Conservation (phyloP, 1,140 invertebrate species). For the Temnothorax nylanderi region DNA sequence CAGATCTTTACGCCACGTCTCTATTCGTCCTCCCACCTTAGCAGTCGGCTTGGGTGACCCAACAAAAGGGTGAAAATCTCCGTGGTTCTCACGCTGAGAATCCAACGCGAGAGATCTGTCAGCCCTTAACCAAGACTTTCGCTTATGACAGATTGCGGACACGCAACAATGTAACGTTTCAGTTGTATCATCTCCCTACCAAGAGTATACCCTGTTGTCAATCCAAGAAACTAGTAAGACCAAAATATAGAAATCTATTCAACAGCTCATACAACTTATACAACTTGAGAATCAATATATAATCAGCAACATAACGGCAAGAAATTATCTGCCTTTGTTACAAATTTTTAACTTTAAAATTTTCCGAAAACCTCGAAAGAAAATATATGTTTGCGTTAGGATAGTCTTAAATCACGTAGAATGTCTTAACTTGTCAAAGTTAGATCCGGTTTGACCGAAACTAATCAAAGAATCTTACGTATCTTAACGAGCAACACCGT, state of each 20-base stretch:
- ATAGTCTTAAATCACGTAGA: neutral
- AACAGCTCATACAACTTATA: too few species aligned
- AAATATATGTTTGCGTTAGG: neutral
- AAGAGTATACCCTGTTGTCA: neutral
- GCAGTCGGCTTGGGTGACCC: conserved; percentile 73
- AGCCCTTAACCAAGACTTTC: neutral
- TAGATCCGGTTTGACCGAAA: neutral
- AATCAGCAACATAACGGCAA: neutral
- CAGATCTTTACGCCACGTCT: conserved; percentile 78
- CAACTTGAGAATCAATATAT: neutral
- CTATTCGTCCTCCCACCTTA: conserved; percentile 74
- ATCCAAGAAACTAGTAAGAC: neutral
- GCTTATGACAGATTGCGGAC: neutral
- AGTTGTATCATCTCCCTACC: neutral
- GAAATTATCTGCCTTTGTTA: neutral
- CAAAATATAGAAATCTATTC: neutral
- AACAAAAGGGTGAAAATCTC: conserved; percentile 78
- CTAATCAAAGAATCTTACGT: neutral
- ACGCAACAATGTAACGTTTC: neutral
- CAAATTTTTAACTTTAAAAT: neutral
- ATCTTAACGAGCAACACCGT: neutral
- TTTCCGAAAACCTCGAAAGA: neutral
- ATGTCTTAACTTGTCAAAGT: neutral
- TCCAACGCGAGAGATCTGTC: conserved; percentile 5
- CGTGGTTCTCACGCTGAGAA: conserved; percentile 70